phyloP scores from a whole-genome alignment of 2,888 invertebrate genomes.

The Flexamia atlantica region DNA sequence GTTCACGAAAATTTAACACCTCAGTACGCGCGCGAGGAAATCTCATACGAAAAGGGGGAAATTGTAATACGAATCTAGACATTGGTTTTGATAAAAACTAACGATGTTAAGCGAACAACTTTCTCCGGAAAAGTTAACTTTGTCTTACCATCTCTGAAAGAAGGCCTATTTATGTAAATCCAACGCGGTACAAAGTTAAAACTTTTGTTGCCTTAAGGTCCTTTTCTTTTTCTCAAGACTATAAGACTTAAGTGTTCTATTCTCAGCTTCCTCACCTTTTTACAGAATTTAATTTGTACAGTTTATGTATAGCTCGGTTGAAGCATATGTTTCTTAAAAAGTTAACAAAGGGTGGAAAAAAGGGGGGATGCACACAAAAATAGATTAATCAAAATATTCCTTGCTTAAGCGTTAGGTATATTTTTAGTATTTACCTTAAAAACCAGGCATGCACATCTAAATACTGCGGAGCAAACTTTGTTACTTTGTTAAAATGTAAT shows the following conservation, averaged over 20 bases:
- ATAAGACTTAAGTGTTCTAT: slow-evolving; percentile 4
- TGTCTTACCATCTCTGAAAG: slow-evolving; percentile 27
- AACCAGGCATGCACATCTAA: too few relatives aligned
- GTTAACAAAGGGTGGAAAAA: too few relatives aligned
- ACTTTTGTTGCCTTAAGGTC: slow-evolving; percentile 32
- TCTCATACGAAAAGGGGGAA: too few relatives aligned
- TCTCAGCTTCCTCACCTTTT: neutral
- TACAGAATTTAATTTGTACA: neutral
- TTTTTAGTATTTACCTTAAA: too few relatives aligned
- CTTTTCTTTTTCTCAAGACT: neutral
- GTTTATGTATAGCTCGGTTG: too few relatives aligned
- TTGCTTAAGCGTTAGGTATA: too few relatives aligned
- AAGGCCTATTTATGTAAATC: slow-evolving; percentile 50
- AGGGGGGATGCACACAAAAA: too few relatives aligned
- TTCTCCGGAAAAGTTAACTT: slow-evolving; percentile 24
- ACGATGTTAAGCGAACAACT: slow-evolving; percentile 23
- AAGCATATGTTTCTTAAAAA: neutral
- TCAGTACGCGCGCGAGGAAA: too few relatives aligned
- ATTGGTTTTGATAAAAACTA: slow-evolving; percentile 31
- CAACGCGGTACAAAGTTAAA: slow-evolving; percentile 22
- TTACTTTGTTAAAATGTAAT: too few relatives aligned
- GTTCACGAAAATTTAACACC: too few relatives aligned
- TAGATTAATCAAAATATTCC: too few relatives aligned
- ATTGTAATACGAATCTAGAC: neutral
- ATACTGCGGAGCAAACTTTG: too few relatives aligned